Evolutionary conservation across 2,888 invertebrate genomes (phyloP), one percentile per base, ranked within the genome.

Genomic region (Carpatolechia fugitivella): DNA sequence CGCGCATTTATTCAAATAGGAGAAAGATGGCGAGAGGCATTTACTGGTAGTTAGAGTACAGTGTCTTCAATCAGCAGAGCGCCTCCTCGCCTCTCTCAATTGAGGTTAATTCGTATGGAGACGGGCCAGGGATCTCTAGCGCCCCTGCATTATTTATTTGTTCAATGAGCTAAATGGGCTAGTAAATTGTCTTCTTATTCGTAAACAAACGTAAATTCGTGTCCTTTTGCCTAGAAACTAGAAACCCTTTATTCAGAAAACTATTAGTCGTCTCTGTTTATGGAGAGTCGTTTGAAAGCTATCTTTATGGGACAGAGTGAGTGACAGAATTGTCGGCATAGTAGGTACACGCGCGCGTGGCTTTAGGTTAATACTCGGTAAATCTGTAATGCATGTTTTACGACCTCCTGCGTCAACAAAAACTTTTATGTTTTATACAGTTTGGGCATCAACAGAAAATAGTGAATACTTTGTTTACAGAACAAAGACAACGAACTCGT

Each of bases 91-190:
- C 76, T 74, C 80, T 74, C 77, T 89, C 90, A 90, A 90, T 90
- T 90, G 90, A 86, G 89, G 89, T 90, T 88, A 90, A 90, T 88
- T 90, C 76, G 71, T 82, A 82, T 77, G 80, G 81, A 88, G 87
- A 82, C 85, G 80, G 82, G 75, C 79, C 81, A 85, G 80, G 82
- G 84, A 87, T 82, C 83, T 78, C 82, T 80, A 82, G 82, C 81
- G 82, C 84, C 85, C 83, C 81, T 82, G 78, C 81, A 78, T 82
- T 83, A 85, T 86, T 81, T 84, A 83, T 83, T 80, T 78, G 82
- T 82, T 81, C 84, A 86, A 87, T 86, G 83, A 82, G 76, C 75
- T 80, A 79, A 84, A 85, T 80, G 71, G 78, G 72, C 78, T 77
- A 76, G 72, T 80, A 69, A 75, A 76, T 73, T 72, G 66, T 63